Conservation (phyloP, 2,888 invertebrate species). For the Drosophila lacicola region DNA sequence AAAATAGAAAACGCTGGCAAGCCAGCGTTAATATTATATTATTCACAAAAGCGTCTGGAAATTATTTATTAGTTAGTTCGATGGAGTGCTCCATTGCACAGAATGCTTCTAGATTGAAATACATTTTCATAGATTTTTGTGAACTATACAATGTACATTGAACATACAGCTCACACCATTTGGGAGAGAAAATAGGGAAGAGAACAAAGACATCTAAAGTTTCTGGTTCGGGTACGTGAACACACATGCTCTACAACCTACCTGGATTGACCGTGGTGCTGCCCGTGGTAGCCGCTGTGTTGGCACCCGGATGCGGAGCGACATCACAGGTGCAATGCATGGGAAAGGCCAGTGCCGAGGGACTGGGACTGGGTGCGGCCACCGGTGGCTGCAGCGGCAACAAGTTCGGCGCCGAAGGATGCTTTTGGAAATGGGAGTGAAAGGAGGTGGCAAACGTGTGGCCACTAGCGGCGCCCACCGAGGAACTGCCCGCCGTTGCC, state of each 20-base stretch:
- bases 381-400: conserved; percentile 73
- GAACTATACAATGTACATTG: conserved; percentile 34
- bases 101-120: not conserved
- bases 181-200: conserved; percentile 14
- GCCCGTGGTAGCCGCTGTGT: conserved; percentile 45
- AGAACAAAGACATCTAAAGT: conserved; percentile 39
- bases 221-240: conserved; percentile 17
- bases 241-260: conserved; percentile 85
- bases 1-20: conserved; percentile 22
- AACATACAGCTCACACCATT: conserved; percentile 37
- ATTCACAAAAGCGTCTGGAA: conserved; percentile 39
- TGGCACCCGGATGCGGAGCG: conserved; percentile 69
- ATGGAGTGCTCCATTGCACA: not conserved
- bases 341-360: conserved; percentile 78
- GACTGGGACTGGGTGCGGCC: conserved; percentile 79
- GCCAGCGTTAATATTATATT: conserved; percentile 29
- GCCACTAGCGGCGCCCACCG: conserved; percentile 29
- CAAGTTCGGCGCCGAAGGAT: conserved; percentile 83
- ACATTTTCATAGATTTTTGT: conserved; percentile 17
- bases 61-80: not conserved
- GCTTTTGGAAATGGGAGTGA: conserved; percentile 83
- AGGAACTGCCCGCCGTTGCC: conserved; percentile 37
- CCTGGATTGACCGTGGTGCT: conserved; percentile 77
- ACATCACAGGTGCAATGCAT: conserved; percentile 83
- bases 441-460: conserved; percentile 64